Evolutionary conservation across 1,140 invertebrate species (phyloP), one percentile per base, ranked within the genome.

Genomic region (Zaprionus africanus): DNA sequence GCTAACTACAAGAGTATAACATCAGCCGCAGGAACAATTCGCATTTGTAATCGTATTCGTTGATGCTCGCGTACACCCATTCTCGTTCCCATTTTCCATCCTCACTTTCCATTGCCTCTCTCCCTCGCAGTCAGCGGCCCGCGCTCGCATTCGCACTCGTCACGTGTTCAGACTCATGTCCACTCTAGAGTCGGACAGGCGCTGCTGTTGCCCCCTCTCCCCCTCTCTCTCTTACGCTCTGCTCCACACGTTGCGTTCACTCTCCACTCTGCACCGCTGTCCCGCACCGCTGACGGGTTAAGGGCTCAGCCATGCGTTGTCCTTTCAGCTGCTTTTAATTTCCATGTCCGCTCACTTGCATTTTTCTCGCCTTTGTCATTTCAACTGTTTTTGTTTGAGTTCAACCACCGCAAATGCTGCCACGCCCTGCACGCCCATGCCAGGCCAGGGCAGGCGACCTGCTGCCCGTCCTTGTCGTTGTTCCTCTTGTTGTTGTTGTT

Each of bases 381-480:
- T 78, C 61, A 54, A 64, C 46, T 70, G 73, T 69, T 76, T 73
- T 87, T 87, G 81, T 82, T 76, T 57, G 62, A 65, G 71, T 79
- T 80, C 79, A 86, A 56, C 63, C 74, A 60, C 51, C 67, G 43
- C 34, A 66, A 70, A 70, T 53, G 60, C 73, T 22, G 7, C 67
- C 57, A 36, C 57, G 9, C 41, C 67, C 28, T 56, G 17, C 13
- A 19, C 31, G 2, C 11, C 49, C 59, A 61, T 31, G 31, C 9
- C 31, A 31, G 31, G 3, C 24, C n/a, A 7, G 26, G 6, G 6
- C 36, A 54, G 11, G 34, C 19, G 57, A 74, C n/a, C 26, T 19
- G 34, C 58, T 36, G 41, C 38, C 28, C 34, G 38, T 60, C 54
- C n/a, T 61, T 43, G 38, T 60, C 54, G 12, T 61, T 43, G 49